phyloP scores from a whole-genome alignment of 2,888 invertebrate genomes.

The Leucozona laternaria region DNA sequence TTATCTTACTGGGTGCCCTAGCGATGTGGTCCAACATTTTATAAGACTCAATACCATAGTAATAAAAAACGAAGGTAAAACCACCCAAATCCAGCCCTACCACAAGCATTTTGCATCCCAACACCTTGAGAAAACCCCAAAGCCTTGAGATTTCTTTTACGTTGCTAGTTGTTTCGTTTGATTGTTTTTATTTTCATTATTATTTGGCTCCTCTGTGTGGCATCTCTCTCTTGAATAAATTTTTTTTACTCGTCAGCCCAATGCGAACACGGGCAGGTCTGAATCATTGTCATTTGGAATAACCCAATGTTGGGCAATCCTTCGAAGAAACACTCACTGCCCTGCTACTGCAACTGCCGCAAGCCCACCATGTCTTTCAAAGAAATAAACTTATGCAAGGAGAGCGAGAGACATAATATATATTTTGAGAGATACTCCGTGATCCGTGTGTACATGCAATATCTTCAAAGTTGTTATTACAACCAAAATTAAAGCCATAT shows the following conservation, averaged over 20 bases:
- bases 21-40: constrained; percentile 78
- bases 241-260: constrained; percentile 23
- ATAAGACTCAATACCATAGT: constrained; percentile 78
- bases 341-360: no score
- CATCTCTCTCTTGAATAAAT: constrained; percentile 28
- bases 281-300: constrained; percentile 55
- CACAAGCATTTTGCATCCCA: constrained; percentile 39
- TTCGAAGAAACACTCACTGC: constrained; percentile 46
- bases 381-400: constrained; percentile 66
- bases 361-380: not conserved
- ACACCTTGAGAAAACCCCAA: constrained; percentile 68
- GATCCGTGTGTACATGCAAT: not conserved
- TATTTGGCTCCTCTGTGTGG: not conserved
- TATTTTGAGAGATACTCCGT: not conserved
- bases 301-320: constrained; percentile 71
- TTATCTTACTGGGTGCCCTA: constrained; percentile 79
- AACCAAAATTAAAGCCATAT: constrained; percentile 34
- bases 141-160: constrained; percentile 57
- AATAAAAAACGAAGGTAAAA: constrained; percentile 1
- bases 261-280: constrained; percentile 3
- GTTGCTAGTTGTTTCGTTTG: not conserved
- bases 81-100: constrained; percentile 55
- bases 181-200: not conserved
- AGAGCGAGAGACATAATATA: constrained; percentile 19
- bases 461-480: constrained; percentile 4